phyloP scores from a whole-genome alignment of 1,140 invertebrate species.

The Ylistrum balloti region DNA sequence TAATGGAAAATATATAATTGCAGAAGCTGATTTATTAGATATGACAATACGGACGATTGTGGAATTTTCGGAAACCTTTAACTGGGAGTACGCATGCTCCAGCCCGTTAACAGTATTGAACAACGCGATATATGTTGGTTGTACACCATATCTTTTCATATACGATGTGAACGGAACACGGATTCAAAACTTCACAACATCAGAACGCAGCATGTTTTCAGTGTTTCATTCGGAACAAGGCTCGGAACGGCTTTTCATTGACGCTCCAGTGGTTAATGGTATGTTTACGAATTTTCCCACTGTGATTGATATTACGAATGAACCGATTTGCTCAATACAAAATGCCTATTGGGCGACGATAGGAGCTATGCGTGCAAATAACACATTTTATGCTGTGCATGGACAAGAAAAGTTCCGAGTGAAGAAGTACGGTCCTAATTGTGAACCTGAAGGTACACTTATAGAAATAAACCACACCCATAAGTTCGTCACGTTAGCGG shows the following conservation, averaged over 20 bases:
- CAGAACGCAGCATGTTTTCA: background rate
- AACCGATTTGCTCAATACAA: background rate
- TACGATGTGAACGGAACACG: background rate
- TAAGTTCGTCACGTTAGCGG: background rate
- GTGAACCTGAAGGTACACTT: background rate
- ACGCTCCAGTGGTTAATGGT: background rate
- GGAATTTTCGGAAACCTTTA: background rate
- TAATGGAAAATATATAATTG: background rate
- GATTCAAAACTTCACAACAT: background rate
- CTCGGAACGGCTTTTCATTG: background rate
- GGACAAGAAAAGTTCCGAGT: background rate
- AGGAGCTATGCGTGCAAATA: background rate
- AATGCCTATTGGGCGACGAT: background rate
- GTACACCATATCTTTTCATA: background rate
- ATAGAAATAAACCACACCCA: background rate
- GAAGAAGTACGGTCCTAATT: background rate
- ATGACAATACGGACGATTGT: background rate
- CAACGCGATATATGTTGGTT: background rate
- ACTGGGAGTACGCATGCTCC: background rate
- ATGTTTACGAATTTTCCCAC: background rate
- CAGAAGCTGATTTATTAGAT: background rate
- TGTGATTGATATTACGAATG: background rate
- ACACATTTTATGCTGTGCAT: background rate
- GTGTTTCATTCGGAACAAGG: background rate
- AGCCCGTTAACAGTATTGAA: background rate